phyloP scores from a whole-genome alignment of 1,140 invertebrate species.

The Trichonephila inaurata region DNA sequence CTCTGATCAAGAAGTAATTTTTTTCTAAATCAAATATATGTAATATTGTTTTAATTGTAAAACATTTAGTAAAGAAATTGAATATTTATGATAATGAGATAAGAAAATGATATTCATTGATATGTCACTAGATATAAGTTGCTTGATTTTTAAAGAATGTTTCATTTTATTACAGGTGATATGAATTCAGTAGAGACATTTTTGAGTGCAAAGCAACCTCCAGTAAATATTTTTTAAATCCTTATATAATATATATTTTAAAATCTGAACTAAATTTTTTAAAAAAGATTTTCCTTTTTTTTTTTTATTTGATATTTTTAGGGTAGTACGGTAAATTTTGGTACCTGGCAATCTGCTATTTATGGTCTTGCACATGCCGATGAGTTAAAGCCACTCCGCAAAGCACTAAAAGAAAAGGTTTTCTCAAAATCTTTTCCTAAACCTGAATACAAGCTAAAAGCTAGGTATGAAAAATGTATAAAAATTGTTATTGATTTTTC shows the following conservation, averaged over 20 bases:
- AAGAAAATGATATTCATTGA: background rate
- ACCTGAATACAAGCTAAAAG: slow-evolving; percentile 36
- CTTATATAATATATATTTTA: background rate
- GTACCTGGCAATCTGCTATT: slow-evolving; percentile 91
- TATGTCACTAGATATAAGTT: background rate
- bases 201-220: slow-evolving; percentile 20
- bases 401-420: slow-evolving; percentile 81
- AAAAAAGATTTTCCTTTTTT: background rate
- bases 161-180: slow-evolving; percentile 58
- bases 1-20: too few relatives aligned
- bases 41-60: too few relatives aligned
- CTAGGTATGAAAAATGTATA: slow-evolving; percentile 7
- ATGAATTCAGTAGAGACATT: slow-evolving; percentile 62
- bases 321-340: slow-evolving; percentile 84
- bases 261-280: background rate
- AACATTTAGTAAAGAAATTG: too few relatives aligned
- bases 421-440: slow-evolving; percentile 53
- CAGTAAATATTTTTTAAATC: background rate
- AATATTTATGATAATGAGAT: too few relatives aligned
- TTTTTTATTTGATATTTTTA: slow-evolving; percentile 68
- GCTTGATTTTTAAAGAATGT: background rate
- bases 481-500: too few relatives aligned
- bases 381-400: slow-evolving; percentile 82
- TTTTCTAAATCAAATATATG: too few relatives aligned
- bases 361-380: slow-evolving; percentile 85